Conservation (phyloP, 2,113 vertebrate genomes). For the Sclerurus mexicanus region DNA sequence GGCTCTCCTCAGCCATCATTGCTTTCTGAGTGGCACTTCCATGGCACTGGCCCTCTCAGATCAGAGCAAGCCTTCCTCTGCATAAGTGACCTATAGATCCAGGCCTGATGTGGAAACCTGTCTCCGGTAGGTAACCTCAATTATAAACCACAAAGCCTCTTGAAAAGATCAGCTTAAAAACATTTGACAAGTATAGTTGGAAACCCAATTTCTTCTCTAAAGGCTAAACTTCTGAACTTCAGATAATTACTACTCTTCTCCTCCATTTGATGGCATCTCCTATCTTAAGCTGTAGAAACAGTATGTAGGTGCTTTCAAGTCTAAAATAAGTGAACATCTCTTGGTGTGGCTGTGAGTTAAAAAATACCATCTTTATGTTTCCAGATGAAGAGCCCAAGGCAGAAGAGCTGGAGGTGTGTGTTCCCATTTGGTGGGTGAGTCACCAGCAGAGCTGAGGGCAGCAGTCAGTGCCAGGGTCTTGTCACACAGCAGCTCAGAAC, state of each 20-base stretch:
- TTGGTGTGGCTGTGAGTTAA: neutral
- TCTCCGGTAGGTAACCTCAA: neutral
- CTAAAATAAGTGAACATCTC: neutral
- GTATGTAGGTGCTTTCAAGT: neutral
- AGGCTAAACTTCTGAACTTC: slow-evolving; percentile 2
- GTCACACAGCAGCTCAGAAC: rapidly evolving
- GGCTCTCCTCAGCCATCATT: neutral
- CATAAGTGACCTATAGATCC: neutral
- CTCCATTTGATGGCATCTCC: neutral
- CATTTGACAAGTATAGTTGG: neutral
- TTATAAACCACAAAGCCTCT: neutral
- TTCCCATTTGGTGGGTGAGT: neutral
- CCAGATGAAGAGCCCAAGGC: neutral
- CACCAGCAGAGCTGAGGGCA: neutral
- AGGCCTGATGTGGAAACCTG: neutral
- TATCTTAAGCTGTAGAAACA: neutral
- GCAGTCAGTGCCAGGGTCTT: rapidly evolving
- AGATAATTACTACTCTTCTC: slow-evolving; percentile 6
- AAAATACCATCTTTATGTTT: neutral
- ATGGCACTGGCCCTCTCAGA: neutral
- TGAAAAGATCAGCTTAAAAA: neutral
- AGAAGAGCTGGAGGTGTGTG: neutral
- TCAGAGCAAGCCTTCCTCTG: neutral
- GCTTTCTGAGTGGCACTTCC: neutral
- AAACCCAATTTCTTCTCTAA: neutral